These are phyloP conservation scores for Xestia sexstrigata DNA, from an alignment of 2,888 invertebrate species.

Conservation along the genomic window DNA sequence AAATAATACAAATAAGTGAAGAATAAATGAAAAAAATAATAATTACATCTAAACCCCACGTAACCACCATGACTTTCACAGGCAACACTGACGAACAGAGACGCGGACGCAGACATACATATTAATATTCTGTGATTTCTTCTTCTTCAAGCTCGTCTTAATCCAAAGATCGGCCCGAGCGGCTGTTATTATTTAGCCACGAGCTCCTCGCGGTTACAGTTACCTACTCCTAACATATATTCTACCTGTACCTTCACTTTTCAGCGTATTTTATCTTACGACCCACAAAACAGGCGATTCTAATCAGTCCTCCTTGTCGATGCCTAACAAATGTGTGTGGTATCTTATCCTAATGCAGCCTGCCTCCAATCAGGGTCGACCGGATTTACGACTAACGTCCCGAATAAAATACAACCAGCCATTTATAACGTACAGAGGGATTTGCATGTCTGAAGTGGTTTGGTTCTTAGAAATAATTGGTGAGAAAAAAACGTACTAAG, in stretches of 20 bases:
- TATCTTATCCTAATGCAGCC: slow-evolving; percentile 51
- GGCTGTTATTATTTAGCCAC: neutral
- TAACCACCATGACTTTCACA: no score
- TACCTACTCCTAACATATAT: no score
- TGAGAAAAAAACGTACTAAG: slow-evolving; percentile 29
- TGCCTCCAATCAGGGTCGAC: slow-evolving; percentile 69
- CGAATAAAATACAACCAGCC: slow-evolving; percentile 71
- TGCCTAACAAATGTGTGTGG: slow-evolving; percentile 60
- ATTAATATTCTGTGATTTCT: no score
- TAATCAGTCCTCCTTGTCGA: slow-evolving; percentile 60
- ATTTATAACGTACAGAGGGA: slow-evolving; percentile 70
- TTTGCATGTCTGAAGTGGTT: slow-evolving; percentile 67
- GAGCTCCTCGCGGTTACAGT: no score
- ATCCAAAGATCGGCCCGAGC: no score
- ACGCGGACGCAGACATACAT: no score
- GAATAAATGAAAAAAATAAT: no score
- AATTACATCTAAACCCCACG: no score
- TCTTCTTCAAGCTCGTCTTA: no score
- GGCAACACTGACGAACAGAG: no score
- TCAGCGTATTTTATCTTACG: slow-evolving; percentile 1
- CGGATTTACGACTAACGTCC: slow-evolving; percentile 72
- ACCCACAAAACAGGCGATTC: slow-evolving; percentile 58
- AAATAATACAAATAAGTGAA: no score
- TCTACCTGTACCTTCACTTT: neutral
- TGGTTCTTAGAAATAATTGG: slow-evolving; percentile 55